Base-by-base conservation (phyloP, 2,888 invertebrate genomes). In the Chorisops tibialis region DNA sequence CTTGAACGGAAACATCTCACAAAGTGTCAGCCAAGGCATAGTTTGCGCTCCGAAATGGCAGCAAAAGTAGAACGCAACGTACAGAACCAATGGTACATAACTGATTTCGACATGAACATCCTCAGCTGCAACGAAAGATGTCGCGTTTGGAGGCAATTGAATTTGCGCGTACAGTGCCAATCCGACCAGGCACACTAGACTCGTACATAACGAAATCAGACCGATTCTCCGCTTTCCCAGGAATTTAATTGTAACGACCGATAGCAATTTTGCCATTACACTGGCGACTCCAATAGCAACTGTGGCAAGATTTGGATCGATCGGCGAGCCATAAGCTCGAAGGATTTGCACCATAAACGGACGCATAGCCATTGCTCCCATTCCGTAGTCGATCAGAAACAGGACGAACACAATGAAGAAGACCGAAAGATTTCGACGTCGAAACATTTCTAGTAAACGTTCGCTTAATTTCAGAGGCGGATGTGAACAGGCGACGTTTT, bases 1-100 rank as follows among this genome's bases (percentile, higher is more conserved):
- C 82, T 81, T 81, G 66, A 81, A 80, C 0, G 83, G 83, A 67
- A 83, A 83, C 4, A 84, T 79, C 71, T 84, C 83, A 61, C 82
- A 81, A 5, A 83, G 75, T 43, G 83, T 68, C 59, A 82, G 79
- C 83, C 83, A 84, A 1, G 82, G 81, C 16, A 83, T 72, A 14
- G 79, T 78, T 3, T 78, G 72, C 6, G 75, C 68, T 1, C 76
- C 77, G 6, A 71, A 18, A 51, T 62, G 63, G 14, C 58, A 56
- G 43, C 50, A 64, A 21, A 63, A 66, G 39, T 62, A 59, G 12
- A 63, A 50, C 4, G 49, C 14, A 19, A 62, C 62, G 30, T 65
- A 61, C 11, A 63, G 52, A n/a, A 60, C 35, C 66, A 80, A 79
- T 0, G 80, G 80, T 1, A 67, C 21, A 18, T 39, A 43, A 30